Evolutionary conservation across 1,140 invertebrate genomes (phyloP), one percentile per base, ranked within the genome.

Genomic region (Euwallacea similis): DNA sequence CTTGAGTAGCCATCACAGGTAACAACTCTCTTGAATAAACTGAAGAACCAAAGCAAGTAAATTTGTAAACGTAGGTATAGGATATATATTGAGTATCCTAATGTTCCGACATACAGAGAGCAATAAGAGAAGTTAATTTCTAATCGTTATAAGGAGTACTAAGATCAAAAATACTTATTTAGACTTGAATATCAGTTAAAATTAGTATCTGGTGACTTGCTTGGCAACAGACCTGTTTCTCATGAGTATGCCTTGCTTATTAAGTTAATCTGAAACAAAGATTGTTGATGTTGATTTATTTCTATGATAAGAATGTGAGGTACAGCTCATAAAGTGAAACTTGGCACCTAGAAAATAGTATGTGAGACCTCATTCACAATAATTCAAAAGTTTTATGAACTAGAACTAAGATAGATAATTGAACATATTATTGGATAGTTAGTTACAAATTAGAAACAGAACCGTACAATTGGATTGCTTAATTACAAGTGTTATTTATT

Each of bases 1-100:
- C 82, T 72, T 82, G 79, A 10, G 84, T 83, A 11, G 78, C 74
- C 76, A 80, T 79, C 4, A 33, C 21, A 33, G 21, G 21, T 33
- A 33, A 33, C 21, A 33, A 33, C 4, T 33, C 21, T 33, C 4
- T 33, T 33, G 21, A 33, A 43, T 50, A 65, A 60, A 10, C 15
- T 33, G 60, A 66, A 60, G 7, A 42, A 42, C 9, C n/a, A 56
- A 54, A 62, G 13, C 42, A 68, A 60, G 2, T 47, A 33, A 66
- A 69, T 70, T 44, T 56, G 16, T 15, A 58, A 53, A 69, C 54
- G 55, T 7, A 42, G 43, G 7, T 56, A 7, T 56, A 10, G 9
- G 54, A 59, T 33, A 53, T 64, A 43, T 62, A 42, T 66, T 47
- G 46, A 64, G 44, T 46, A 62, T 50, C 61, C 58, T 66, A 15